These are phyloP conservation scores for Dallia pectoralis DNA, from an alignment of 2,797 vertebrate genomes.

Conservation along the genomic window DNA sequence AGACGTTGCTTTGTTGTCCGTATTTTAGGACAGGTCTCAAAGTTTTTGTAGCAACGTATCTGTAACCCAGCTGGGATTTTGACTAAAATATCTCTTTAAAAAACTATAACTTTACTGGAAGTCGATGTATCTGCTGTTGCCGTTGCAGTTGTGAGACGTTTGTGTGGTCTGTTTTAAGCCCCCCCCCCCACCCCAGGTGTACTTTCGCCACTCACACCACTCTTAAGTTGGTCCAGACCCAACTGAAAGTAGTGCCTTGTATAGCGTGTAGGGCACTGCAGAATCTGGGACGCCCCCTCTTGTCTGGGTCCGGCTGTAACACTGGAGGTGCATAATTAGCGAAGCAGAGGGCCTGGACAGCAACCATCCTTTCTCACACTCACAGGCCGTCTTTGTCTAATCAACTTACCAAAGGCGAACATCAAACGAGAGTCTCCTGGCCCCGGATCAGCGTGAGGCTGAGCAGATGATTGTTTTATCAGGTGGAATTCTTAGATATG, in stretches of 20 bases:
- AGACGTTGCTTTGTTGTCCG: not conserved
- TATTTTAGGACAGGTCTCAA: not conserved
- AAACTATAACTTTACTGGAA: not conserved
- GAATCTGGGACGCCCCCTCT: not conserved
- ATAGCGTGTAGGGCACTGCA: not conserved
- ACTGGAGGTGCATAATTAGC: conserved; percentile 58
- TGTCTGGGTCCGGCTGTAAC: conserved; percentile 36
- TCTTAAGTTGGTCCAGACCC: not conserved
- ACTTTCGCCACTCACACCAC: not conserved
- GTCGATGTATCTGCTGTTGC: not conserved
- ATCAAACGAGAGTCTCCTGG: conserved; percentile 62
- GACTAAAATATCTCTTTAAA: not conserved
- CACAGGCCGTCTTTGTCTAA: conserved; percentile 14
- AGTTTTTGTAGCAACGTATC: not conserved
- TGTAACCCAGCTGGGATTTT: not conserved
- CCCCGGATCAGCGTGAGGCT: conserved; percentile 60
- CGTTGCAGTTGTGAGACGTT: not conserved
- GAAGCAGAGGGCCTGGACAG: conserved; percentile 28
- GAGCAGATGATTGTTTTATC: conserved; percentile 74
- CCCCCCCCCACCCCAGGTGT: not conserved
- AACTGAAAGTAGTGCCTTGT: not conserved
- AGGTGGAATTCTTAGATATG: conserved; percentile 72
- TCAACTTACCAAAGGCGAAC: conserved; percentile 52
- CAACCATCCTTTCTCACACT: conserved; percentile 32
- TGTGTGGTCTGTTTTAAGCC: not conserved